Percentiles rank a stretch among this genome's conserved stretches.
phyloP scores from a whole-genome alignment of 1,140 invertebrate species.

The Drosophila sechellia region DNA sequence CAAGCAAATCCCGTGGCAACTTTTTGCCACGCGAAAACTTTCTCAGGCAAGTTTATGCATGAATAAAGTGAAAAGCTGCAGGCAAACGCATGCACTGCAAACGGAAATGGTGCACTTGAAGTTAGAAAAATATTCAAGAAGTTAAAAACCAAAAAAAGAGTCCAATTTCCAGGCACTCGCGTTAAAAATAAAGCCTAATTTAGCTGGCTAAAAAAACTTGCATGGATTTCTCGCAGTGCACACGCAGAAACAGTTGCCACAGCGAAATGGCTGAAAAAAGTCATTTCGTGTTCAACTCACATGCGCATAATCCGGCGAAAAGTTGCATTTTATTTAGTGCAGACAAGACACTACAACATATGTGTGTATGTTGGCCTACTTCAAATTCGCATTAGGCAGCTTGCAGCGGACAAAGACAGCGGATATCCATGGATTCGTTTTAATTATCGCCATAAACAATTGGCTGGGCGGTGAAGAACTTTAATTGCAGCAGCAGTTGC shows the following conservation, averaged over 20 bases:
- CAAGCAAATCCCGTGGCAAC: constrained; percentile 65
- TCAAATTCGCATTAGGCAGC: constrained; percentile 61
- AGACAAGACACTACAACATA: constrained; percentile 36
- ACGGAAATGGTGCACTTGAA: not conserved
- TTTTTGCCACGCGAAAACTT: constrained; percentile 72
- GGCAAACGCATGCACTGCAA: constrained; percentile 33
- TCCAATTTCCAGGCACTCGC: too few species aligned
- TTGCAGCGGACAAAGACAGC: not conserved
- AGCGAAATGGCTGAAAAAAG: constrained; percentile 37
- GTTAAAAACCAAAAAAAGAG: not conserved
- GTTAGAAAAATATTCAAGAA: not conserved
- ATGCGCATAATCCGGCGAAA: constrained; percentile 64
- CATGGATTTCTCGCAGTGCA: not conserved
- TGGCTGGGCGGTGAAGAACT: too few species aligned
- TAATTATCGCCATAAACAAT: not conserved
- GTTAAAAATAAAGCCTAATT: too few species aligned
- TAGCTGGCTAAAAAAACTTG: too few species aligned
- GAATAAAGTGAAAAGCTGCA: constrained; percentile 75
- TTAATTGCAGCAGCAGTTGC: too few species aligned
- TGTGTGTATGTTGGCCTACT: constrained; percentile 47
- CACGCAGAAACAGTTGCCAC: constrained; percentile 20
- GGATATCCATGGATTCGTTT: not conserved
- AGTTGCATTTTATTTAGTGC: constrained; percentile 71
- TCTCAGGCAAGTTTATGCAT: constrained; percentile 76
- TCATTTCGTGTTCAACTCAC: constrained; percentile 33